Evolutionary conservation across 92 coral and sea anemone species (phyloP).

Genomic region (Epizoanthus fatuus): DNA sequence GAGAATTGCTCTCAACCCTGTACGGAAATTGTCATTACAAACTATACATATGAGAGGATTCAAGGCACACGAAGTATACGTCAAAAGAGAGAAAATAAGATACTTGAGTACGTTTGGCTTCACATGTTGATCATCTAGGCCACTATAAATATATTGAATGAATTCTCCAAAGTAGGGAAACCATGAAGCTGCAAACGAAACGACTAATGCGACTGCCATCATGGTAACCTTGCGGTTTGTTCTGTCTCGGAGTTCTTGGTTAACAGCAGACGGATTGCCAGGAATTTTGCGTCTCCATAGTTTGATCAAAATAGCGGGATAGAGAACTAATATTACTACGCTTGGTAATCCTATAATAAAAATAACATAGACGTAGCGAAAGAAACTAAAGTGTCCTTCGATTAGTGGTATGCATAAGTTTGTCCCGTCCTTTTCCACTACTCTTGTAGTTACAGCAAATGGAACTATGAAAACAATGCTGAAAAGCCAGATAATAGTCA

Average conservation of each 20-base stretch:
- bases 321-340: background rate
- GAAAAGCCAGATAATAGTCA: no score
- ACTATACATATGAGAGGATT: slow-evolving; percentile 7
- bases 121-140: background rate
- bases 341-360: background rate
- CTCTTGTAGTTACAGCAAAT: background rate
- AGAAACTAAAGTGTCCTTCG: background rate
- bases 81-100: background rate
- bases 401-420: no score
- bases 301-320: slow-evolving; percentile 6
- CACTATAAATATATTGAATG: background rate
- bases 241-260: background rate
- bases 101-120: background rate
- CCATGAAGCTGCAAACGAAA: background rate
- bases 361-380: background rate
- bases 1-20: background rate
- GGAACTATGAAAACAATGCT: no score
- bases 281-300: slow-evolving; percentile 5
- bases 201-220: background rate
- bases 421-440: background rate
- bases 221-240: background rate
- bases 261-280: background rate
- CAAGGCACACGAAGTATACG: background rate
- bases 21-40: background rate
- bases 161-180: background rate